phyloP scores from a whole-genome alignment of 2,797 vertebrate genomes.

The Enteromius treurensis region DNA sequence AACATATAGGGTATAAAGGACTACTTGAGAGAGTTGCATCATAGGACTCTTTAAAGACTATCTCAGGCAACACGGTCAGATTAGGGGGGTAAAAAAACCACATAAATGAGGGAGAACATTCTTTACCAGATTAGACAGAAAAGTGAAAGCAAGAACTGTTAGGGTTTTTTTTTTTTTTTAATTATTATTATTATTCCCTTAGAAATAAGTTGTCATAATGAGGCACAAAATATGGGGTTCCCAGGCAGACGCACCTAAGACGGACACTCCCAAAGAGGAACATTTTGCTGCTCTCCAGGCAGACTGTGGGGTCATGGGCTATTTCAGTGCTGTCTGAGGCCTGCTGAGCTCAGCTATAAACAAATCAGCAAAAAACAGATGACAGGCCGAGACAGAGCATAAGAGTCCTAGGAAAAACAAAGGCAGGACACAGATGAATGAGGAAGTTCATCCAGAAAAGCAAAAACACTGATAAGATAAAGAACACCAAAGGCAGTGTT shows the following conservation, averaged over 20 bases:
- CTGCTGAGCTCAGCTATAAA: constrained; percentile 34
- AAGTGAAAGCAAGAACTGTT: constrained; percentile 9
- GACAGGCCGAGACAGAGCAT: not conserved
- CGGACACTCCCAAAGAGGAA: constrained; percentile 23
- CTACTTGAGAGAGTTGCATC: constrained; percentile 4
- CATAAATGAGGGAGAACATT: constrained; percentile 51
- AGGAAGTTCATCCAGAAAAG: not conserved
- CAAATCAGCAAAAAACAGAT: constrained; percentile 27
- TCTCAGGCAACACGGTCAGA: not conserved
- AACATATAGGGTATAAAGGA: not conserved
- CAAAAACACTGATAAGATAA: not conserved
- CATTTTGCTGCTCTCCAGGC: constrained; percentile 34
- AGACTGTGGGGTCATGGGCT: constrained; percentile 47
- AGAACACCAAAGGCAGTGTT: not conserved
- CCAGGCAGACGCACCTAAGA: constrained; percentile 34
- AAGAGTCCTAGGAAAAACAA: not conserved
- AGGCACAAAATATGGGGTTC: constrained; percentile 12
- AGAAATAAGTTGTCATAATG: constrained; percentile 15
- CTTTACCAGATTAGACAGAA: constrained; percentile 3
- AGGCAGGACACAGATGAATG: constrained; percentile 7
- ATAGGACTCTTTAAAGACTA: not conserved
- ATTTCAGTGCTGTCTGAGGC: constrained; percentile 41
- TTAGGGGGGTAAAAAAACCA: not conserved
- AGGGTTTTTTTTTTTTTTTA: not conserved
- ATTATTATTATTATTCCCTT: not conserved